These are phyloP conservation scores for Myripristis jacobus DNA, from an alignment of 2,797 vertebrate species.

Conservation along the genomic window DNA sequence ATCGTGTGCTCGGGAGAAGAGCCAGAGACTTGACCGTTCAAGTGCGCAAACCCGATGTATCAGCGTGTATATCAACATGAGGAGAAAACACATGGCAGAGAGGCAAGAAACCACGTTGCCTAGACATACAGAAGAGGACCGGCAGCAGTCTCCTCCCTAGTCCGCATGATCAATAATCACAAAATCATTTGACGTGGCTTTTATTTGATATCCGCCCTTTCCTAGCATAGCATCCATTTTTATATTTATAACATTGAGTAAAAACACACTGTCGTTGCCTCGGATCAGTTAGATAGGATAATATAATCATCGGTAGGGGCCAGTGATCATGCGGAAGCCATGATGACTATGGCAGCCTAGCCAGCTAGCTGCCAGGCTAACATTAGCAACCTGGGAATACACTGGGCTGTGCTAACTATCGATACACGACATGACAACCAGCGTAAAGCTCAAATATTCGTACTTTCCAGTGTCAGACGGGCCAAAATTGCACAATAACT, in stretches of 20 bases:
- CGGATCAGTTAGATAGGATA: background rate
- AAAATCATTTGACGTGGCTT: background rate
- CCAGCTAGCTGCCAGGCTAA: constrained; percentile 56
- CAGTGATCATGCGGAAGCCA: constrained; percentile 5
- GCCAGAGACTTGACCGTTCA: background rate
- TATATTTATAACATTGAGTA: background rate
- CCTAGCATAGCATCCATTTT: background rate
- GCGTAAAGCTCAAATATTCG: background rate
- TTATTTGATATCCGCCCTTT: rapidly evolving
- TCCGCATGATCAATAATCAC: background rate
- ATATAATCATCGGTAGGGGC: background rate
- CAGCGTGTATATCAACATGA: background rate
- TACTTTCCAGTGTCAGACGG: rapidly evolving
- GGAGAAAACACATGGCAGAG: constrained; percentile 29
- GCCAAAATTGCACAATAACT: rapidly evolving
- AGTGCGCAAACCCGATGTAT: background rate
- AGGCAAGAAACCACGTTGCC: constrained; percentile 76
- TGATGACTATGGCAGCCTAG: constrained; percentile 21
- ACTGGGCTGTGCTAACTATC: constrained; percentile 16
- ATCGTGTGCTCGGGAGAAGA: background rate
- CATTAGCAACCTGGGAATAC: constrained; percentile 5
- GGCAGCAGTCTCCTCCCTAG: constrained; percentile 1
- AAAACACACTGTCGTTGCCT: no score
- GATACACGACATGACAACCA: constrained; percentile 26
- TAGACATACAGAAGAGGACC: constrained; percentile 43